These are phyloP conservation scores for Timema cristinae DNA, from an alignment of 2,888 invertebrate genomes.

Conservation along the genomic window DNA sequence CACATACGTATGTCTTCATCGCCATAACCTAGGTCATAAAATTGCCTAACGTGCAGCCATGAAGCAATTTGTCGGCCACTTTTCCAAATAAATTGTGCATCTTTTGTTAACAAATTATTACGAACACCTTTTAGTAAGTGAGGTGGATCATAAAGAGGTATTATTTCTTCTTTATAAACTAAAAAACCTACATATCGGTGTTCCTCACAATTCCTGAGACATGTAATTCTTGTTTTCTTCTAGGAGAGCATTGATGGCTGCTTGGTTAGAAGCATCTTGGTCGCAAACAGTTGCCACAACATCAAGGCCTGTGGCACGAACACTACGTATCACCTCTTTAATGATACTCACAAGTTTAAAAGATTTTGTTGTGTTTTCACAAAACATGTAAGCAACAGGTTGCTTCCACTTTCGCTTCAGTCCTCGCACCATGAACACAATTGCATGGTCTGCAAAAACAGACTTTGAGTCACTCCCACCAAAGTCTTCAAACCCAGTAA, in stretches of 20 bases:
- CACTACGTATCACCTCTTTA: constrained; percentile 20
- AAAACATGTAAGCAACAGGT: constrained; percentile 24
- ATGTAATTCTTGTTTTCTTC: constrained; percentile 3
- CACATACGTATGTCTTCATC: constrained; percentile 14
- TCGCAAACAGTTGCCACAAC: constrained; percentile 25
- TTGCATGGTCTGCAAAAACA: constrained; percentile 25
- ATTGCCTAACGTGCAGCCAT: constrained; percentile 18
- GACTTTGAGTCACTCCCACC: constrained; percentile 21
- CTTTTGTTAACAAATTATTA: constrained; percentile 19
- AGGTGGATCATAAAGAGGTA: constrained; percentile 24
- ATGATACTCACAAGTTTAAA: constrained; percentile 15
- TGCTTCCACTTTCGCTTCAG: constrained; percentile 23
- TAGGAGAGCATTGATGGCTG: constrained; percentile 14
- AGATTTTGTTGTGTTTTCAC: constrained; percentile 21
- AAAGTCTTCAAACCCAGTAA: constrained; percentile 25
- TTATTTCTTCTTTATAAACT: constrained; percentile 21
- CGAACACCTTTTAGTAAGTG: constrained; percentile 22
- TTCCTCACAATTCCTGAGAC: not conserved
- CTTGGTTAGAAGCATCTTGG: constrained; percentile 22
- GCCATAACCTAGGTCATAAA: constrained; percentile 14
- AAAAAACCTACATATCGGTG: constrained; percentile 14
- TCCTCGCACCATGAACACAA: constrained; percentile 27
- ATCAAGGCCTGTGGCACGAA: constrained; percentile 21
- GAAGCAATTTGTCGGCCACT: constrained; percentile 13
- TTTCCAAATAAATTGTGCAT: not conserved